These are phyloP conservation scores for Oceanites oceanicus DNA, from an alignment of 2,113 vertebrate species.

Conservation along the genomic window DNA sequence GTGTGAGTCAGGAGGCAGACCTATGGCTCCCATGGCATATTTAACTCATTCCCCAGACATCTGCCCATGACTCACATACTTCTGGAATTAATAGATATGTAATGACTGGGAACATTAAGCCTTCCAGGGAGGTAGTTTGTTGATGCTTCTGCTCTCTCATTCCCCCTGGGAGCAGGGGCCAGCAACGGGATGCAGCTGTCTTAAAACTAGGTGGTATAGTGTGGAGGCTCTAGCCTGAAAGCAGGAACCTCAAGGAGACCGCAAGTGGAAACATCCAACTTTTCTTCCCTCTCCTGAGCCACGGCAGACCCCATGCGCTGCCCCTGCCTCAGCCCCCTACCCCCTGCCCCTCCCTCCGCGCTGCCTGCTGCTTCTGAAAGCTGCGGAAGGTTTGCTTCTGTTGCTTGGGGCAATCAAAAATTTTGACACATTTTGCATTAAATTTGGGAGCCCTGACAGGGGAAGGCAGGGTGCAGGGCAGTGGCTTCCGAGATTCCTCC, in stretches of 20 bases:
- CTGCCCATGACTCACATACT: neutral
- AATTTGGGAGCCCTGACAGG: neutral
- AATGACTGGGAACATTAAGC: neutral
- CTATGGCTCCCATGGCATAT: neutral
- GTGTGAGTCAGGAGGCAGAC: neutral
- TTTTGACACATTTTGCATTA: neutral
- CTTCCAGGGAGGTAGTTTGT: neutral
- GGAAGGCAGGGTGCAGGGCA: neutral
- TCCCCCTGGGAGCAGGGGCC: neutral
- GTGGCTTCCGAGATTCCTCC: neutral
- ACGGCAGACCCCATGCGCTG: neutral
- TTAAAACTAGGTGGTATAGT: neutral
- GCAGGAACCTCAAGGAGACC: neutral
- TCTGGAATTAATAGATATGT: neutral
- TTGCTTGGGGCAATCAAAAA: neutral
- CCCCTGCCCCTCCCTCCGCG: neutral
- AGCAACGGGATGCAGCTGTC: neutral
- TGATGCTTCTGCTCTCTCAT: neutral
- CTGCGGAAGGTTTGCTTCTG: neutral
- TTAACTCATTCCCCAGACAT: neutral
- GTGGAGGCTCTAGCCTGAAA: neutral
- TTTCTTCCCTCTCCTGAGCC: neutral
- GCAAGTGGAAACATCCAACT: neutral
- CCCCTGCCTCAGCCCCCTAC: neutral
- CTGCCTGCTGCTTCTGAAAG: neutral